Conservation (phyloP, 2,888 invertebrate species). For the Xylota sylvarum region DNA sequence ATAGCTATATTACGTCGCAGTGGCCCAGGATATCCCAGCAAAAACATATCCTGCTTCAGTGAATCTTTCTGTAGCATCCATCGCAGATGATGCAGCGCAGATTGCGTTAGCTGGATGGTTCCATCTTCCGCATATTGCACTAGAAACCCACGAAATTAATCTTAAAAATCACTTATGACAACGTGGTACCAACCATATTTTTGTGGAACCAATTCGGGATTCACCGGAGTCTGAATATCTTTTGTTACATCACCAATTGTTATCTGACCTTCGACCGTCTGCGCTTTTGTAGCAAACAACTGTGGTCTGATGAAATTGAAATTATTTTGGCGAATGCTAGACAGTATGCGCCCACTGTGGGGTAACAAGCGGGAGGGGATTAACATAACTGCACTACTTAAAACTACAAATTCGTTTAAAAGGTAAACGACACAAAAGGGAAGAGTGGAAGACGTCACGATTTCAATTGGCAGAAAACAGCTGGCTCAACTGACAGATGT, state of each 20-base stretch:
- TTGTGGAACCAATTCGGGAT: slow-evolving; percentile 92
- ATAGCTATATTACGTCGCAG: slow-evolving; percentile 92
- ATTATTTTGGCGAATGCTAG: slow-evolving; percentile 3
- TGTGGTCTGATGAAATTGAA: slow-evolving; percentile 23
- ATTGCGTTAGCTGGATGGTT: slow-evolving; percentile 88
- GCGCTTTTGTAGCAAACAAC: slow-evolving; percentile 50
- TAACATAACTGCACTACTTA: slow-evolving; percentile 58
- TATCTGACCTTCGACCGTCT: slow-evolving; percentile 85
- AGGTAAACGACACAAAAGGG: background rate
- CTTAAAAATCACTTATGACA: background rate
- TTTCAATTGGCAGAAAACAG: slow-evolving; percentile 30
- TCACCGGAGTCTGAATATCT: slow-evolving; percentile 87
- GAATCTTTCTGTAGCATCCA: slow-evolving; percentile 99
- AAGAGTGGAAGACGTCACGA: slow-evolving; percentile 21
- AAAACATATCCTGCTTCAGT: slow-evolving; percentile 97
- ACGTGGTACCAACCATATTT: slow-evolving; percentile 82
- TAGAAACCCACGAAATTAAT: background rate
- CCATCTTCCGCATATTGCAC: slow-evolving; percentile 85
- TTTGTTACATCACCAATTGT: slow-evolving; percentile 91
- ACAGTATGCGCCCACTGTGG: slow-evolving; percentile 24
- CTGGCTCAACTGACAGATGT: slow-evolving; percentile 34
- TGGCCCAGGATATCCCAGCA: slow-evolving; percentile 96
- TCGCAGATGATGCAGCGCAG: slow-evolving; percentile 91
- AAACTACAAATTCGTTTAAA: slow-evolving; percentile 12
- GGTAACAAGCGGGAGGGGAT: slow-evolving; percentile 44